phyloP scores from a whole-genome alignment of 2,113 vertebrate species.

The Eonycteris spelaea region DNA sequence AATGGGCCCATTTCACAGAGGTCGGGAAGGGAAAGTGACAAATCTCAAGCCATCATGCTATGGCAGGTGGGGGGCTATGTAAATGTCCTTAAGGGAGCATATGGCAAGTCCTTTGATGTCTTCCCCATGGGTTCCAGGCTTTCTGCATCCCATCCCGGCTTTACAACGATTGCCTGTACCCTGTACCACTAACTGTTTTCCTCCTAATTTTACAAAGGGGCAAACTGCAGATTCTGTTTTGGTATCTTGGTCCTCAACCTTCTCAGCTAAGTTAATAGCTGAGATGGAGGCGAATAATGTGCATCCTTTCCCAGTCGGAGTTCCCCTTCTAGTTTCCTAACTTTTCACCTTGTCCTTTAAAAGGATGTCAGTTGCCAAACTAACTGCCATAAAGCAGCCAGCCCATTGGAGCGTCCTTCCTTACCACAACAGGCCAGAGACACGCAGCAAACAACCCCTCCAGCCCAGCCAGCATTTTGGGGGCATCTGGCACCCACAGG shows the following conservation, averaged over 20 bases:
- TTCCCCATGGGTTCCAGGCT: not conserved
- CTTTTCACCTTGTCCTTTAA: not conserved
- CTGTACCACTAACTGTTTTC: not conserved
- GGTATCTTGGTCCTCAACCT: not conserved
- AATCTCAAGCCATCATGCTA: accelerated
- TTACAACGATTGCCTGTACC: not conserved
- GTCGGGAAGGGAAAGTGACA: not conserved
- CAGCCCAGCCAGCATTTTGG: too few relatives aligned
- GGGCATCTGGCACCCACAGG: not conserved
- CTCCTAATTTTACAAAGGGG: not conserved
- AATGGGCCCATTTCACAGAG: not conserved
- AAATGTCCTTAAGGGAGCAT: not conserved
- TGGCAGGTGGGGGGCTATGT: not conserved
- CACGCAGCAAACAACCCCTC: not conserved
- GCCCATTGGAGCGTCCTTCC: not conserved
- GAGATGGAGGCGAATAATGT: not conserved
- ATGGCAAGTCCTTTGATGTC: accelerated
- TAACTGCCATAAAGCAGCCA: not conserved
- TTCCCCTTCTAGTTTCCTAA: not conserved
- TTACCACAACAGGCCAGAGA: not conserved
- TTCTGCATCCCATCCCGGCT: too few relatives aligned
- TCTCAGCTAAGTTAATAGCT: not conserved
- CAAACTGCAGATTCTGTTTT: too few relatives aligned
- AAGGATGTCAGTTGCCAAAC: not conserved
- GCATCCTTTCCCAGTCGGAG: not conserved